Evolutionary conservation across 64 coral and sea anemone genomes (phyloP), one percentile per base, ranked within the genome.

Genomic region (Montipora cactus): DNA sequence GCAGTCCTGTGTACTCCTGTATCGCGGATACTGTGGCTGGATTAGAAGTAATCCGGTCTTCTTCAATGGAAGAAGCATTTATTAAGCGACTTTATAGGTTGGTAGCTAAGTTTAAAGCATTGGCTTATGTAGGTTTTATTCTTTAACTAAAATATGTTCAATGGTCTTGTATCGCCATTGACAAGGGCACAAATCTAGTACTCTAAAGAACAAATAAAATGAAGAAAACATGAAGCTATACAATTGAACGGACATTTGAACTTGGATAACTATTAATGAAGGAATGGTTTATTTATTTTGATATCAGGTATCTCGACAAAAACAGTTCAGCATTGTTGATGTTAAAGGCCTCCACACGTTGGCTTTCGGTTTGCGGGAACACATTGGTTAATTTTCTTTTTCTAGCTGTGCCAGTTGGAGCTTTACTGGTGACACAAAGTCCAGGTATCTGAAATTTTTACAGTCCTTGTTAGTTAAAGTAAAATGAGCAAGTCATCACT

Each of bases 1-100:
- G 93, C 71, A 94, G 93, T 23, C 80, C 79, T 3, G 68, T 94
- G n/a, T 94, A 94, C 77, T 88, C 87, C 21, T 88, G 81, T n/a
- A 75, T 89, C 61, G 58, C 70, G n/a, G 93, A 94, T n/a, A 94
- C 93, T 4, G 25, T 94, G 47, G 14, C 84, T 18, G 92, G 92
- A 25, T 57, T 89, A 16, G 92, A 89, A 81, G 64, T 94, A 49
- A 80, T 94, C 44, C 76, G 92, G 20, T 79, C 92, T 11, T 89
- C 86, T 13, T 10, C 46, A 15, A 94, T 94, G 91, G 72, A 90
- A 61, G 59, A 79, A 11, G 23, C 49, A 67, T 64, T 78, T 18
- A 19, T 67, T 15, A 55, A 79, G 47, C 45, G 16, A 7, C 64
- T 90, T 64, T 70, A 67, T n/a, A 64, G 25, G 88, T 90, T 21